A percentile compares a stretch with the other conserved stretches of the same genome.
Evolutionary conservation across 2,113 vertebrate species (phyloP).

Genomic region (Typhlomys cinereus): DNA sequence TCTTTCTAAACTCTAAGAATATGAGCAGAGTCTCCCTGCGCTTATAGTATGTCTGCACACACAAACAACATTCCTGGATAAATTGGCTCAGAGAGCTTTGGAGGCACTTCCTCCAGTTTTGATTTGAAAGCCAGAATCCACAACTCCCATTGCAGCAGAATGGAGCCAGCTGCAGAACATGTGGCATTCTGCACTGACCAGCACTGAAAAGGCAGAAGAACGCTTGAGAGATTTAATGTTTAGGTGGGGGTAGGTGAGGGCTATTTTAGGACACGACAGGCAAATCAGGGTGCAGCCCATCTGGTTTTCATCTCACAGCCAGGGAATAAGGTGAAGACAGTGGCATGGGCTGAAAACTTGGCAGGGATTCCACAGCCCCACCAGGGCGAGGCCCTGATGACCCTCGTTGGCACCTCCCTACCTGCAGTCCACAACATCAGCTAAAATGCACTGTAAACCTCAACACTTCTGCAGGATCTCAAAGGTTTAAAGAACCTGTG

Average conservation of each 20-base stretch:
- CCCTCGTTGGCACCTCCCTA: not conserved
- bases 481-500: not conserved
- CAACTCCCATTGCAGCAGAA: not conserved
- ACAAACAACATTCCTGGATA: not conserved
- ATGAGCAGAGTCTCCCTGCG: too few relatives aligned
- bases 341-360: not conserved
- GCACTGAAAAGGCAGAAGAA: conserved; percentile 45
- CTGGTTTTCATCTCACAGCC: conserved; percentile 19
- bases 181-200: conserved; percentile 11
- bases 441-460: not conserved
- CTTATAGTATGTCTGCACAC: too few relatives aligned
- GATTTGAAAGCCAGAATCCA: not conserved
- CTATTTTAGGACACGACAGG: conserved; percentile 52
- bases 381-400: not conserved
- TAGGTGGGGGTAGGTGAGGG: not conserved
- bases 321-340: not conserved
- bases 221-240: conserved; percentile 42
- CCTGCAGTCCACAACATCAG: not conserved
- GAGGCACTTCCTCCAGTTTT: not conserved
- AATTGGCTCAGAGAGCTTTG: not conserved
- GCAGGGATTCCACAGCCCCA: not conserved
- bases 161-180: conserved; percentile 44
- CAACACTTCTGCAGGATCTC: not conserved
- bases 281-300: not conserved
- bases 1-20: not conserved